Evolutionary conservation across 2,797 vertebrate species (phyloP), one percentile per base, ranked within the genome.

Genomic region (Acrossocheilus fasciatus): DNA sequence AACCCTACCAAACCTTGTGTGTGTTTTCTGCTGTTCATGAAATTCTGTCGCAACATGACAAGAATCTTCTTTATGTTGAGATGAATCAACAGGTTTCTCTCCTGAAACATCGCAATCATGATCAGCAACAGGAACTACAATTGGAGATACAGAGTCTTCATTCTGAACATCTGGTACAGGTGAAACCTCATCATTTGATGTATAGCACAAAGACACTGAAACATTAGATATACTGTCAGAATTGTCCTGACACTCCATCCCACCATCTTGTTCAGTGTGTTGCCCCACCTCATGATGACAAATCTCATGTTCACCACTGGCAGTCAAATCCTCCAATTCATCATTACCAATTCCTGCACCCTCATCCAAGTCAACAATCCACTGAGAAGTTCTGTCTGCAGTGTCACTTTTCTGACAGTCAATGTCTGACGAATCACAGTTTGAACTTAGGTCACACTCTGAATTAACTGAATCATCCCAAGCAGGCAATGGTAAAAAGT

Each of bases 401-500:
- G 11, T 34, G 14, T 66, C 64, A 66, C 14, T 15, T 6, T 34
- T 17, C 6, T 34, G 26, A 15, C 64, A 30, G 14, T 34, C 36
- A 70, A 4, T 39, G 10, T 23, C 2, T 70, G 68, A 70, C 8
- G 18, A 70, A 70, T 20, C 36, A 23, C 17, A 23, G 18, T 70
- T 20, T 70, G 68, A 41, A 70, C 36, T 39, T 3, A 23, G 18
- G 10, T 41, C 18, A 23, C 36, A 36, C 1, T 70, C 36, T 70
- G 18, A 41, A 70, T 18, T 39, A 2, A 39, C 68, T 0, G 4
- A 17, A 0, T 34, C 74, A 43, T 39, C 5, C 17, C n/a, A 79
- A 79, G 64, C n/a, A 39, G 76, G 10, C 39, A 87, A 7, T 3
- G 84, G 85, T 14, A 91, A n/a, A 34, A 89, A 89, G 10, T 84